A percentile compares a stretch with the other conserved stretches of the same genome.
phyloP scores from a whole-genome alignment of 2,888 invertebrate species.

The Polyommatus iphigenia region DNA sequence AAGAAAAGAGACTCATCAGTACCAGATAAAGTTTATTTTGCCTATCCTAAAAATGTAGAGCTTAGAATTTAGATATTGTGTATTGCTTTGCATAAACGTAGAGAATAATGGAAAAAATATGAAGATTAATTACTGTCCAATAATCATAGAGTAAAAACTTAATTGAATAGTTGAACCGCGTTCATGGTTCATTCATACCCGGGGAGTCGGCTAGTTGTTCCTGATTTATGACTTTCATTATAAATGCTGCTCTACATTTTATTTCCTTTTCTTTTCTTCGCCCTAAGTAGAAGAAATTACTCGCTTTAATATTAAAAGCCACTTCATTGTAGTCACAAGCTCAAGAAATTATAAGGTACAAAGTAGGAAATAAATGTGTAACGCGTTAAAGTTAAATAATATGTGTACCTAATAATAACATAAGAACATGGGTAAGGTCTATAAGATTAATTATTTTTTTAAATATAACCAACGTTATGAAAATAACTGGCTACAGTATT shows the following conservation, averaged over 20 bases:
- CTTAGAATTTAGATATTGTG: neutral
- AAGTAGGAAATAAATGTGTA: neutral
- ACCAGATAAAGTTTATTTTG: neutral
- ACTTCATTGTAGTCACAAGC: neutral
- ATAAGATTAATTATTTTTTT: no score
- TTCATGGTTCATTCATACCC: neutral
- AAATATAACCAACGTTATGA: neutral
- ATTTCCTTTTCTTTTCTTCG: conserved; percentile 6
- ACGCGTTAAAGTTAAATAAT: neutral
- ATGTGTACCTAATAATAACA: no score
- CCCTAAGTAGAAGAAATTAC: conserved; percentile 1
- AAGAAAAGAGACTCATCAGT: neutral
- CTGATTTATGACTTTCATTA: conserved; percentile 45
- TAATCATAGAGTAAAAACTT: conserved; percentile 5
- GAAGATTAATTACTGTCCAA: neutral
- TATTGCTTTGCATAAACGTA: neutral
- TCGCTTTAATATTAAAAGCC: conserved; percentile 7
- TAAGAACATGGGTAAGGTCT: no score
- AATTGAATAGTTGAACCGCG: neutral
- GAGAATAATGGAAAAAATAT: neutral
- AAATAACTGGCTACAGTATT: neutral
- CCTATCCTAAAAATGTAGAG: neutral
- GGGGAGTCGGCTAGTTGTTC: conserved; percentile 32
- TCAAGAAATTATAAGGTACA: neutral
- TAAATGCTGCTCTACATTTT: conserved; percentile 10